Percentiles rank a stretch among this genome's conserved stretches.
These are phyloP conservation scores for Acrobasis suavella DNA, from an alignment of 2,888 invertebrate species.

Conservation along the genomic window DNA sequence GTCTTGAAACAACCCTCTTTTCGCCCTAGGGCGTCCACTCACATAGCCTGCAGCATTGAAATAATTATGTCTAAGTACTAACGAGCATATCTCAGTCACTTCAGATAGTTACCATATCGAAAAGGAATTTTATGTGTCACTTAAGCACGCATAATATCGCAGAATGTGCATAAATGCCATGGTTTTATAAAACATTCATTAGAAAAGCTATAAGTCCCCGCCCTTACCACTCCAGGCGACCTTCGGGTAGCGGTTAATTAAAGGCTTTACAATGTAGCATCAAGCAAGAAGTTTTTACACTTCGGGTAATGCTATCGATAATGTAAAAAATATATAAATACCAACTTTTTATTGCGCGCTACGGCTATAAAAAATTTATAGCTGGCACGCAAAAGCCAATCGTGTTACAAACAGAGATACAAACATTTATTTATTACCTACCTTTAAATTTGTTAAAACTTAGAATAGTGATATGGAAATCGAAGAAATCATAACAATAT, in stretches of 20 bases:
- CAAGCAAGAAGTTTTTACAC: not conserved
- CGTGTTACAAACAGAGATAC: conserved; percentile 8
- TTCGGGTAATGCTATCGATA: conserved; percentile 26
- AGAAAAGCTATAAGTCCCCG: too few relatives aligned
- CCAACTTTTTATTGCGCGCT: conserved; percentile 23
- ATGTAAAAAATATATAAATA: conserved; percentile 22
- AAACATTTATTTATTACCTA: not conserved
- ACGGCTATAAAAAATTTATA: conserved; percentile 29
- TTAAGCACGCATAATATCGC: too few relatives aligned
- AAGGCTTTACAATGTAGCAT: conserved; percentile 30
- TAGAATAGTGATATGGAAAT: not conserved
- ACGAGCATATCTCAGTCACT: too few relatives aligned
- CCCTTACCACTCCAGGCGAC: not conserved
- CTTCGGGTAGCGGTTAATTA: conserved; percentile 24
- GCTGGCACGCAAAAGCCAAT: conserved; percentile 24
- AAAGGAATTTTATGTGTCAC: too few relatives aligned
- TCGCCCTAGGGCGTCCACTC: too few relatives aligned
- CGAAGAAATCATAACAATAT: not conserved
- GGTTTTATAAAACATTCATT: too few relatives aligned
- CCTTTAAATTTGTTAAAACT: not conserved
- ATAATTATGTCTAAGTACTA: too few relatives aligned
- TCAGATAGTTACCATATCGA: too few relatives aligned
- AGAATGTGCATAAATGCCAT: too few relatives aligned
- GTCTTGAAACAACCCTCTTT: too few relatives aligned
- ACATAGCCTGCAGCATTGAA: too few relatives aligned